phyloP scores from a whole-genome alignment of 2,113 vertebrate genomes.

The Willisornis vidua region DNA sequence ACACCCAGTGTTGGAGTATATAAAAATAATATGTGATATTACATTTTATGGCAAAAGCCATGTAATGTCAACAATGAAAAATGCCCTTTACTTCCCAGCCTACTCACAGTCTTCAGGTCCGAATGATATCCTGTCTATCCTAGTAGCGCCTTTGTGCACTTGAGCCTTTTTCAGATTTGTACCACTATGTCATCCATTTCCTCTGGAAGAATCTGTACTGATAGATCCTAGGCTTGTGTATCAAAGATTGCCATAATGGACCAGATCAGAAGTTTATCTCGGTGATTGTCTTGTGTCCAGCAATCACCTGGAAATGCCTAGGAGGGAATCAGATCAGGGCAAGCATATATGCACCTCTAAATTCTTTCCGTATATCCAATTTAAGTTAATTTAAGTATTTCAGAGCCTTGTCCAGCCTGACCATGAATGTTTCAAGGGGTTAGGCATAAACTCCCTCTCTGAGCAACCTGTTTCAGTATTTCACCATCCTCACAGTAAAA shows the following conservation, averaged over 20 bases:
- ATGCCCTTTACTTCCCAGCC: neutral
- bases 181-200: neutral
- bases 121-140: neutral
- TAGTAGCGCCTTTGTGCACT: neutral
- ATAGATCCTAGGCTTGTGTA: neutral
- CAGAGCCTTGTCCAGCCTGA: neutral
- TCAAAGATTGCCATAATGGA: neutral
- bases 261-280: neutral
- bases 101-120: neutral
- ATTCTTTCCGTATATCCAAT: neutral
- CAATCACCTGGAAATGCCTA: neutral
- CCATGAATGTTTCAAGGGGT: neutral
- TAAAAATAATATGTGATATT: neutral
- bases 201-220: neutral
- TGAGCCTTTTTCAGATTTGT: neutral
- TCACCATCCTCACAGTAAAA: neutral
- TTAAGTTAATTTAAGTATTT: neutral
- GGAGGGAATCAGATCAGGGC: neutral
- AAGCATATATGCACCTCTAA: neutral
- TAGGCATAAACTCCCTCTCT: neutral
- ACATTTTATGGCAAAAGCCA: neutral
- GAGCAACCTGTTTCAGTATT: neutral
- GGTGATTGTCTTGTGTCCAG: neutral
- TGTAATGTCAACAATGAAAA: neutral
- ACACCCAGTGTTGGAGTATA: neutral